Conservation (phyloP, 2,888 invertebrate genomes). For the Muschampia staudingeri region DNA sequence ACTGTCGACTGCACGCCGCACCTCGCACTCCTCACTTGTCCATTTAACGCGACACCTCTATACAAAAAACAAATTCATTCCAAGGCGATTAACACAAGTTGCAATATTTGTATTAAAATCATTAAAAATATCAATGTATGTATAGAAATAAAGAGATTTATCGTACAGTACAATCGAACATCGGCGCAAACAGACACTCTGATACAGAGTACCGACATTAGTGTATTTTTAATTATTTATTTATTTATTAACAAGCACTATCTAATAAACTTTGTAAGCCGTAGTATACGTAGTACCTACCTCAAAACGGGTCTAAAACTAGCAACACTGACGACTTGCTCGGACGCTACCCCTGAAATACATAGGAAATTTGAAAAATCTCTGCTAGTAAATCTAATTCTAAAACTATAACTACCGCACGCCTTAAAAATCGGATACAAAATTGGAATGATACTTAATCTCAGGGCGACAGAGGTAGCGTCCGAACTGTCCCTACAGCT, state of each 20-base stretch:
- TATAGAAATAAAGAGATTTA: slow-evolving; percentile 75
- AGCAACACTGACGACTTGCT: slow-evolving; percentile 31
- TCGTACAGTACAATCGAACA: slow-evolving; percentile 77
- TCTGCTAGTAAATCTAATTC: slow-evolving; percentile 33
- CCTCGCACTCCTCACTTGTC: slow-evolving; percentile 77
- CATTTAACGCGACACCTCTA: slow-evolving; percentile 78
- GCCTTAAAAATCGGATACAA: slow-evolving; percentile 7
- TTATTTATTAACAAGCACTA: slow-evolving; percentile 86
- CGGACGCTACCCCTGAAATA: slow-evolving; percentile 32
- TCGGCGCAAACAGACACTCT: slow-evolving; percentile 82
- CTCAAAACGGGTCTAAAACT: slow-evolving; percentile 41
- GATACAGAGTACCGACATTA: slow-evolving; percentile 87
- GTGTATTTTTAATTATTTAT: slow-evolving; percentile 63
- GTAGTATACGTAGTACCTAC: slow-evolving; percentile 53
- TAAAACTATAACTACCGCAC: slow-evolving; percentile 31
- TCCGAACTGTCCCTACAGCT: slow-evolving; percentile 20
- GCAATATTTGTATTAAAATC: slow-evolving; percentile 79
- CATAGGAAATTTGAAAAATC: slow-evolving; percentile 41
- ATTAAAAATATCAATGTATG: slow-evolving; percentile 67
- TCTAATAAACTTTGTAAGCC: slow-evolving; percentile 78
- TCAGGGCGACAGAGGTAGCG: slow-evolving; percentile 21
- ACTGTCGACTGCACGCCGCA: slow-evolving; percentile 77
- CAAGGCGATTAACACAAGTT: slow-evolving; percentile 74
- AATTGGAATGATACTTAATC: slow-evolving; percentile 38
- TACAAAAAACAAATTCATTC: slow-evolving; percentile 79